Evolutionary conservation across 2,888 invertebrate genomes (phyloP), one percentile per base, ranked within the genome.

Genomic region (Chesias legatella): DNA sequence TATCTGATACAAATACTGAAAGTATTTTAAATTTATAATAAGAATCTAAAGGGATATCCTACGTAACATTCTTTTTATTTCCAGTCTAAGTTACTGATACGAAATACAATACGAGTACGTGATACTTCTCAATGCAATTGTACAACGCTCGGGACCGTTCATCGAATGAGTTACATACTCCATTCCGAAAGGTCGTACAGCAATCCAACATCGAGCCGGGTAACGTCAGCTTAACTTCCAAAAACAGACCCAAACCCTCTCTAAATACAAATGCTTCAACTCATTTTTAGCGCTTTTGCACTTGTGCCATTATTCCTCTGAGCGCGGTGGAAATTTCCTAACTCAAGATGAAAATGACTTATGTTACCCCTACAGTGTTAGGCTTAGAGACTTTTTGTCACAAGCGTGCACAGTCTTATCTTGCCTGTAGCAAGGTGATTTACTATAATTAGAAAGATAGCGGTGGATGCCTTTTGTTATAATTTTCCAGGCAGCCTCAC

Each of bases 381-480:
- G 66, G 70, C 67, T 72, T 75, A 80, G 75, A 67, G 75, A 63
- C 82, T 62, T 83, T 84, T 73, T 58, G 61, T 62, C 58, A 53
- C 58, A 53, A 64, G 67, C 63, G 69, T 69, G 67, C 66, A 74
- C 71, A 72, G 78, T 70, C 80, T 86, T 88, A 88, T 88, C 88
- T 86, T 66, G 81, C 76, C 80, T 79, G 79, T 85, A 81, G 85
- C 82, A 81, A 86, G 86, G 85, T 86, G 86, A 86, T 86, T 85
- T 86, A 86, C 83, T 83, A 86, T 89, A 89, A 89, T 89, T 88
- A 88, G 85, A 85, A 82, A 89, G 89, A 89, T 89, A 89, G 88
- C 88, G 84, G 80, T 82, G 78, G 86, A 84, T 82, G 85, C 84
- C 86, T 86, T 84, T 88, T 88, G 86, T 86, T 86, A 86, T 86